phyloP scores from a whole-genome alignment of 2,113 vertebrate species.

The Stigmatopora argus region DNA sequence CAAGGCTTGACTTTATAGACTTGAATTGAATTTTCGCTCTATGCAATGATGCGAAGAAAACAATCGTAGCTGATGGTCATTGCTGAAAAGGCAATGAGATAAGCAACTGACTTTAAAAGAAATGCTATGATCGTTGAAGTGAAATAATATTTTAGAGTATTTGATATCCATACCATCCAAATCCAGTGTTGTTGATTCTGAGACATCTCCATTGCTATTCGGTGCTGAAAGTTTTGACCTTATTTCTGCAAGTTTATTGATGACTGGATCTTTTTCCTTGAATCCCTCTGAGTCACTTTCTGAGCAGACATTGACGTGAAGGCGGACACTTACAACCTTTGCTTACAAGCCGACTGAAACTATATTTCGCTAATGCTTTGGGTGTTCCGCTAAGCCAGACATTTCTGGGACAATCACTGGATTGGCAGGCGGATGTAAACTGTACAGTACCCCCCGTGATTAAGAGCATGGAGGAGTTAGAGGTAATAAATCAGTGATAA shows the following conservation, averaged over 20 bases:
- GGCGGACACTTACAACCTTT: neutral
- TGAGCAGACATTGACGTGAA: neutral
- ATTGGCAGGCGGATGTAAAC: neutral
- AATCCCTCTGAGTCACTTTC: neutral
- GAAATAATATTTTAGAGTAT: neutral
- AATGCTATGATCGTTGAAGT: neutral
- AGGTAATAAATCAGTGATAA: constrained; percentile 2
- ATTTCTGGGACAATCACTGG: neutral
- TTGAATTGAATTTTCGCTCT: neutral
- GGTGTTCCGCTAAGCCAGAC: neutral
- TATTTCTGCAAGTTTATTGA: neutral
- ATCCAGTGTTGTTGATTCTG: neutral
- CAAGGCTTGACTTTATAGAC: neutral
- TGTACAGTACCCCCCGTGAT: neutral
- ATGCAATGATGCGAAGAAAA: no score
- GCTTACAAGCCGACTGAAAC: neutral
- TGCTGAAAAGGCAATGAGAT: no score
- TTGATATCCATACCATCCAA: neutral
- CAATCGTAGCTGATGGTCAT: no score
- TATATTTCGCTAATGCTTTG: neutral
- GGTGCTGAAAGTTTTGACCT: neutral
- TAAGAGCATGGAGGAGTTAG: constrained; percentile 1
- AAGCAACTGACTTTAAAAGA: neutral
- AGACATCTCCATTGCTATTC: neutral
- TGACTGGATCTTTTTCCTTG: neutral